These are phyloP conservation scores for Onychostoma macrolepis DNA, from an alignment of 2,113 vertebrate genomes.

Conservation along the genomic window DNA sequence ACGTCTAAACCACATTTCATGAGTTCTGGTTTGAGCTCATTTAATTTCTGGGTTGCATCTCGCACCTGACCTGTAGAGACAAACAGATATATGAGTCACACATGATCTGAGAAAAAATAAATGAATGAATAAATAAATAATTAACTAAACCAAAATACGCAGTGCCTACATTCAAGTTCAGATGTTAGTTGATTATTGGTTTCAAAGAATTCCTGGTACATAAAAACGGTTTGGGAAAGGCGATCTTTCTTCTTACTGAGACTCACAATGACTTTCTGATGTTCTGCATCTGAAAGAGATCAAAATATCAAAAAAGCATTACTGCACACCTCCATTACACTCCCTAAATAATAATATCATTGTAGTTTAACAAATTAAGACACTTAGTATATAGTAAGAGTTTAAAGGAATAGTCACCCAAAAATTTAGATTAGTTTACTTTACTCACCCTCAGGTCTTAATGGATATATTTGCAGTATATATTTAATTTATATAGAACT, in stretches of 20 bases:
- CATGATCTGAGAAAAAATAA: not conserved
- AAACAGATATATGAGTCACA: not conserved
- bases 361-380: not conserved
- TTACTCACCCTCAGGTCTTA: too few species aligned
- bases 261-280: constrained; percentile 80
- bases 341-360: not conserved
- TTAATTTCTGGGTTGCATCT: constrained; percentile 74
- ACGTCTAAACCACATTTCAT: constrained; percentile 69
- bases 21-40: constrained; percentile 72
- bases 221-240: constrained; percentile 71
- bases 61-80: constrained; percentile 73
- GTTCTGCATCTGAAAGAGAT: constrained; percentile 79
- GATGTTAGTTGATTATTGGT: constrained; percentile 68
- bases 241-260: constrained; percentile 83
- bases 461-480: too few species aligned
- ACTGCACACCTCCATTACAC: not conserved
- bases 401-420: not conserved
- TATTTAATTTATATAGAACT: not conserved
- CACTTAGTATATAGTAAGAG: too few species aligned
- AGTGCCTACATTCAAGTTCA: constrained; percentile 79
- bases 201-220: constrained; percentile 72
- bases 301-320: not conserved
- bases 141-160: not conserved
- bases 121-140: not conserved
- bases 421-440: not conserved